Base-by-base conservation (phyloP, 2,113 vertebrate species). In the Malurus cyaneus region DNA sequence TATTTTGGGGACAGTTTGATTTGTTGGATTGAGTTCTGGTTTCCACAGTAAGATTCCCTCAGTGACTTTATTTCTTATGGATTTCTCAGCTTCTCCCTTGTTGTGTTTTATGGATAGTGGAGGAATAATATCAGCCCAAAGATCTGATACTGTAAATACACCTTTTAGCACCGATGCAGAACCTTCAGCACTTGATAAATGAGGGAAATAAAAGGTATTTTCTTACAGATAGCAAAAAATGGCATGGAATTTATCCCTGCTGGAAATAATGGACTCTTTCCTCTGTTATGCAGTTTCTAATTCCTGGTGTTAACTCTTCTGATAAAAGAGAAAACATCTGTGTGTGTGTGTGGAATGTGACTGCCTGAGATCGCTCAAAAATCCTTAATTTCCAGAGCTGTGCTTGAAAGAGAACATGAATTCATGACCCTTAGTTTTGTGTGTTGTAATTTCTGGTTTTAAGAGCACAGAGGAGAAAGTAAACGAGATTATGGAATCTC, bases 161-260 rank as follows among this genome's bases (percentile, higher is more conserved):
- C 53, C 79, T 82, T 92, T 82, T 72, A 83, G 61, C 12, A 32
- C 81, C 59, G 49, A 29, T 61, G 34, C 54, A 46, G 59, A 67
- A 50, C 0, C 0, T 0, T 49, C 57, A 54, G 8, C 4, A 12
- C n/a, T 36, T 39, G 46, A 86, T 21, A 66, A 73, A 73, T 18
- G 57, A 46, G 18, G 18, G 31, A 62, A 83, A 56, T 49, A 14
- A 47, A 85, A 39, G 21, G 11, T 59, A 59, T 73, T 88, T 96
- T 86, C 62, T 53, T 34, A 20, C 5, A 82, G n/a, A 80, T 32
- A 80, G 23, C 66, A 73, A 39, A 65, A 88, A 88, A 70, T 17
- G 14, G 20, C 32, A 47, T 17, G 62, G 66, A 32, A 50, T 77
- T 82, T 88, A 34, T 69, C 61, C 66, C 66, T 90, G 0, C 59